Evolutionary conservation across 2,797 vertebrate genomes (phyloP), one percentile per base, ranked within the genome.

Genomic region (Numenius phaeopus): DNA sequence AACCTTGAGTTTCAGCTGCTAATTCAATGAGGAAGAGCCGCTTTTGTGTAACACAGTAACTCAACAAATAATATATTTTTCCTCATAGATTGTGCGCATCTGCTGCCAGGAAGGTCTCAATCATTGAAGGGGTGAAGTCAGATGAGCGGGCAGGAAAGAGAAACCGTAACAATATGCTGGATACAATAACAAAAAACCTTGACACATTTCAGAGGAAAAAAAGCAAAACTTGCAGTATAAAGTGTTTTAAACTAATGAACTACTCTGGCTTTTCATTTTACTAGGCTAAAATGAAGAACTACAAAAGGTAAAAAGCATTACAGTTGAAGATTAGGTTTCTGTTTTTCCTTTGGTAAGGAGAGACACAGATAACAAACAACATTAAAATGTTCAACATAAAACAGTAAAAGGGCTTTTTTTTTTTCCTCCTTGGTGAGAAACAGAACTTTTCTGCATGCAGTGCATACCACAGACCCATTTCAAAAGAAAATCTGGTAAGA

Each of bases 391-490:
- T 6, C 30, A 58, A 16, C 21, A 16, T 58, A 58, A 72, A 92
- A 44, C 30, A 47, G 10, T 30, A 24, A 18, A 71, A 83, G 8
- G 17, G 5, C 14, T 82, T 46, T 44, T 46, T 46, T 47, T 52
- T 49, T 47, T 49, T 14, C 6, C 18, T 24, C 39, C 13, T 37
- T n/a, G 13, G 6, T 3, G 6, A 58, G 16, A 15, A 30, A 47
- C 15, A 81, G 54, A 81, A 81, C 37, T 13, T 47, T 54, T 37
- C 73, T 70, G 30, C 9, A 40, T 0, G 0, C 14, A 44, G n/a
- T 11, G 20, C 5, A 30, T 23, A 64, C 4, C 66, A 21, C 52
- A 72, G 27, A 54, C 6, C 1, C 22, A 29, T 46, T 69, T 50
- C 42, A 62, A 52, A 75, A 39, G 9, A 71, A 64, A 66, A 55